Base-by-base conservation (phyloP, 2,888 invertebrate species). In the Macropis europaea region DNA sequence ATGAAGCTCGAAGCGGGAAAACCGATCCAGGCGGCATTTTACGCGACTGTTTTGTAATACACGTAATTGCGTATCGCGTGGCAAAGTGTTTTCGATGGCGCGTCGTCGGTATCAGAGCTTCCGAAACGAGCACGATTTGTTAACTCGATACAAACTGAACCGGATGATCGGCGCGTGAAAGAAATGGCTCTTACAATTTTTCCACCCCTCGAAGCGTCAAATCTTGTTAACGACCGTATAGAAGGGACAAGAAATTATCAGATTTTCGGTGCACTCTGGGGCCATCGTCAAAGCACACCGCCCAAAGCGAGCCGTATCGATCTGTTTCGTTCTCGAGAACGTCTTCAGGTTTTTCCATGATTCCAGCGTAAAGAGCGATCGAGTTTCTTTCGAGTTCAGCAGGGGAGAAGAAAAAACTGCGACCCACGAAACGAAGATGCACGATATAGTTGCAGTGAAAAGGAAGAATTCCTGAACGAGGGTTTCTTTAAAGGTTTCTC, bases 351-450 rank as follows among this genome's bases (percentile, higher is more conserved):
- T 40, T 13, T 13, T 15, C n/a, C 7, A 22, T 22, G 30, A 13
- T 40, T 48, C 34, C 22, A 22, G 9, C 28, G 28, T 4, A 57
- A 60, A 36, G 45, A 24, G 34, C 28, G 40, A 36, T 38, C 32
- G 38, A 6, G 32, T 54, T 64, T 54, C 28, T 28, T 28, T 24
- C 17, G n/a, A n/a, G 17, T 47, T 47, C 1, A 15, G 9, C 40
- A n/a, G n/a, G 13, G 9, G 47, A 64, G n/a, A n/a, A n/a, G n/a
- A 40, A 26, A 52, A 50, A 52, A 9, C 22, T 47, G 54, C 45
- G 26, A 54, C 24, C 32, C 24, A 54, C 36, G 61, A 48, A 38
- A 42, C 34, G 59, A 34, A 47, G 24, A 45, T 59, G 56, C 45
- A 48, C 24, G n/a, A n/a, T 22, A 30, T 57, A 48, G 30, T 32